phyloP scores from a whole-genome alignment of 1,140 invertebrate genomes.

The Forficula auricularia region DNA sequence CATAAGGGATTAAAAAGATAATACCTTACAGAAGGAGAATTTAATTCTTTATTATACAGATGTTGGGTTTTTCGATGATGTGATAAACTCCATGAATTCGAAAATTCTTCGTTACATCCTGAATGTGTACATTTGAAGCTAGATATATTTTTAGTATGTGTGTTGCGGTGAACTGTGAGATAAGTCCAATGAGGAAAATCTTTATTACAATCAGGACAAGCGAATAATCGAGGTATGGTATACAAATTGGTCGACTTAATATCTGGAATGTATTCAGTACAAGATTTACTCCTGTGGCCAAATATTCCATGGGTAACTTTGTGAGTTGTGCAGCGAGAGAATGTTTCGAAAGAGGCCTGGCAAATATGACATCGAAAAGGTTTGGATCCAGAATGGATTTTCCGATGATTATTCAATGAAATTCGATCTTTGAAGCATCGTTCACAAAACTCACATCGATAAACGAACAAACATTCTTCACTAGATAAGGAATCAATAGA shows the following conservation, averaged over 20 bases:
- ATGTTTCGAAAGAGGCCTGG: slow-evolving; percentile 1
- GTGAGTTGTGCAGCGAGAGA: slow-evolving; percentile 5
- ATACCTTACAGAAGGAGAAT: too few species aligned
- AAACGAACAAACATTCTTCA: too few species aligned
- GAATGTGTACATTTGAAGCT: not conserved
- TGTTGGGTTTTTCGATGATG: slow-evolving; percentile 5
- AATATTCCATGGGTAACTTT: slow-evolving; percentile 4
- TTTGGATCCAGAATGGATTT: not conserved
- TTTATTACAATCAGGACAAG: slow-evolving; percentile 2
- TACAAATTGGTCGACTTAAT: not conserved
- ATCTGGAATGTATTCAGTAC: too few species aligned
- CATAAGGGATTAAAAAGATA: too few species aligned
- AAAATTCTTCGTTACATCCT: slow-evolving; percentile 8
- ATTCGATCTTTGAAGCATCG: too few species aligned
- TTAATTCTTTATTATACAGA: too few species aligned
- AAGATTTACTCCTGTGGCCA: too few species aligned
- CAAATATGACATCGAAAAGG: slow-evolving; percentile 7
- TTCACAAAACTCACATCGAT: too few species aligned
- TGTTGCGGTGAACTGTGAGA: slow-evolving; percentile 2
- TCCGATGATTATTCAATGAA: not conserved
- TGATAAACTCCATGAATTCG: slow-evolving; percentile 5
- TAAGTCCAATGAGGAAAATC: slow-evolving; percentile 6
- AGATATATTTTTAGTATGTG: slow-evolving; percentile 2
- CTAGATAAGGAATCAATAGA: too few species aligned
- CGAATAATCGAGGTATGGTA: slow-evolving; percentile 2